phyloP scores from a whole-genome alignment of 2,888 invertebrate genomes.

The Prosapia bicincta region DNA sequence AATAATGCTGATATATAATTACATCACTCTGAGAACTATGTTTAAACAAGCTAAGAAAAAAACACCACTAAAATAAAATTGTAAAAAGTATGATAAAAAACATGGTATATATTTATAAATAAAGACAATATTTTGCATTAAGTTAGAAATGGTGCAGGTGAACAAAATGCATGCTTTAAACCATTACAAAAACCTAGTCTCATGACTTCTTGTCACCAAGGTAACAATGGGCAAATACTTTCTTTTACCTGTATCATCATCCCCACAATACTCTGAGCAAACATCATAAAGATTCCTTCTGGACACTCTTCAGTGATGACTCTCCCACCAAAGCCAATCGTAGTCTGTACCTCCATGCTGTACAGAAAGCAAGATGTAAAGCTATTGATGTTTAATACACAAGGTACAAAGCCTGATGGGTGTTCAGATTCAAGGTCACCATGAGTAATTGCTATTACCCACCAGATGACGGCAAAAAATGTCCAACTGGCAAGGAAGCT shows the following conservation, averaged over 20 bases:
- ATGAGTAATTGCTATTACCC: conserved; percentile 83
- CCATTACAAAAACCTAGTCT: too few species aligned
- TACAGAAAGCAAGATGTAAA: conserved; percentile 94
- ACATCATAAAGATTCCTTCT: conserved; percentile 90
- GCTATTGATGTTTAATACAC: conserved; percentile 78
- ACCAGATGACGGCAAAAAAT: conserved; percentile 86
- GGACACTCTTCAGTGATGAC: conserved; percentile 91
- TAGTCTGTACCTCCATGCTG: conserved; percentile 94
- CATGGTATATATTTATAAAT: too few species aligned
- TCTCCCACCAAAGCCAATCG: conserved; percentile 87
- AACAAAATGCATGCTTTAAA: too few species aligned
- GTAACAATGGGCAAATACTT: too few species aligned
- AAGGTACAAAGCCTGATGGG: conserved; percentile 68
- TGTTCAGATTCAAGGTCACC: conserved; percentile 68
- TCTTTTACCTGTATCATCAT: conserved; percentile 61
- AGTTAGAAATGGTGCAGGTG: too few species aligned
- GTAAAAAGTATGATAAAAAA: too few species aligned
- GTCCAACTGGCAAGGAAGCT: conserved; percentile 87
- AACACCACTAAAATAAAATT: too few species aligned
- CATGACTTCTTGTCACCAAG: too few species aligned
- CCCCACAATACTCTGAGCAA: conserved; percentile 90
- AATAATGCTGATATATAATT: too few species aligned
- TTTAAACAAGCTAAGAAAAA: too few species aligned
- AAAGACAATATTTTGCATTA: too few species aligned
- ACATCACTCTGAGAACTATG: too few species aligned